Base-by-base conservation (phyloP, 1,140 invertebrate species). In the Sycophaga agraensis region DNA sequence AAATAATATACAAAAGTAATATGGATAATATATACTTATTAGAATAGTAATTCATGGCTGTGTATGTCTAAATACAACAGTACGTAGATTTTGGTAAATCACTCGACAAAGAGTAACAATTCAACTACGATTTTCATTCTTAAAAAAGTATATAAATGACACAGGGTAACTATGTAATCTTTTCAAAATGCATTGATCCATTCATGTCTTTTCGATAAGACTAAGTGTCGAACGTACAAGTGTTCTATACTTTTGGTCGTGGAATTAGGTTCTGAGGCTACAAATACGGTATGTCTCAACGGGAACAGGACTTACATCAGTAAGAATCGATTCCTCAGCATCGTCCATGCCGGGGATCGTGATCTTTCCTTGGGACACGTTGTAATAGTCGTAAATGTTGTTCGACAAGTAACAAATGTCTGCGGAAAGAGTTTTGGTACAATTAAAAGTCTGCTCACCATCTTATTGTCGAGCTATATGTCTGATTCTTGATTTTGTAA, bases 271-370 rank as follows among this genome's bases (percentile, higher is more conserved):
- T n/a, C n/a, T n/a, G n/a, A n/a, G n/a, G n/a, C n/a, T n/a, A n/a
- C n/a, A 55, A 42, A 26, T 31, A 8, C n/a, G n/a, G 19, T 51
- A 34, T 12, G 40, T 31, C 34, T 28, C n/a, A 12, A 43, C 21
- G 21, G 61, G 46, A 51, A 58, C 46, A 19, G 70, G 68, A 86
- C 88, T 87, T 84, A 90, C 89, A 76, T 91, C 89, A 64, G 89
- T 90, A 61, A 88, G 74, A 39, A 71, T 58, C 84, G 88, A 88
- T 82, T 92, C 90, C 74, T 91, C 89, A 51, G 78, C 82, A 73
- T 92, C 90, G 76, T 92, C 88, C 66, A 92, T 85, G 67, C 84
- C 85, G 66, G 89, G 87, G 69, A 91, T 90, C 58, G 88, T 87
- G 51, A 89, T 84, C 74, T 88, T 88, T 79, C 89, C 90, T 82